Evolutionary conservation across 2,797 vertebrate species (phyloP).

Genomic region (Peromyscus aztecus): DNA sequence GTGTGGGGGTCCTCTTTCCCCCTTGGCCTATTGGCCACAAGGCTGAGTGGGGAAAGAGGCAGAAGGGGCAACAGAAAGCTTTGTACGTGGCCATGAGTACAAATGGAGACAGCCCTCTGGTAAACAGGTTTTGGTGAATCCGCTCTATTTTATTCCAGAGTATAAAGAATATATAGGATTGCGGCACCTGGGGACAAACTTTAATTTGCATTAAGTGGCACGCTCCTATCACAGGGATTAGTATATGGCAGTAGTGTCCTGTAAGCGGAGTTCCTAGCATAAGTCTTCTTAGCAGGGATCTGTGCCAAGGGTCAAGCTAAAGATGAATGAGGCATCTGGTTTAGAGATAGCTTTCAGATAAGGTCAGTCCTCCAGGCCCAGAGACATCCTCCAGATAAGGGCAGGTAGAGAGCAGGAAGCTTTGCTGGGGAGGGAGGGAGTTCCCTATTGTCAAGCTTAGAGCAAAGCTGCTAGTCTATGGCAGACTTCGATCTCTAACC

Average conservation of each 20-base stretch:
- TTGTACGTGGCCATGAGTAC: neutral
- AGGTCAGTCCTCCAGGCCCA: neutral
- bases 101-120: neutral
- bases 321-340: neutral
- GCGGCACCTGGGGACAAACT: neutral
- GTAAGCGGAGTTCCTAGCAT: neutral
- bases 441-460: neutral
- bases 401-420: neutral
- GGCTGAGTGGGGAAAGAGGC: neutral
- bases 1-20: neutral
- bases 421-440: neutral
- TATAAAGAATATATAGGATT: neutral
- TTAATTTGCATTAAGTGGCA: neutral
- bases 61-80: neutral
- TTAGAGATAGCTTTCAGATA: neutral
- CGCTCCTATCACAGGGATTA: neutral
- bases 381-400: neutral
- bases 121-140: neutral
- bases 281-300: neutral
- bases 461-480: neutral
- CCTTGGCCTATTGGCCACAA: neutral
- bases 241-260: neutral
- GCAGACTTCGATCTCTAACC: neutral
- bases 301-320: neutral
- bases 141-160: neutral